phyloP scores from a whole-genome alignment of 2,113 vertebrate genomes.

The Scolopax mira region DNA sequence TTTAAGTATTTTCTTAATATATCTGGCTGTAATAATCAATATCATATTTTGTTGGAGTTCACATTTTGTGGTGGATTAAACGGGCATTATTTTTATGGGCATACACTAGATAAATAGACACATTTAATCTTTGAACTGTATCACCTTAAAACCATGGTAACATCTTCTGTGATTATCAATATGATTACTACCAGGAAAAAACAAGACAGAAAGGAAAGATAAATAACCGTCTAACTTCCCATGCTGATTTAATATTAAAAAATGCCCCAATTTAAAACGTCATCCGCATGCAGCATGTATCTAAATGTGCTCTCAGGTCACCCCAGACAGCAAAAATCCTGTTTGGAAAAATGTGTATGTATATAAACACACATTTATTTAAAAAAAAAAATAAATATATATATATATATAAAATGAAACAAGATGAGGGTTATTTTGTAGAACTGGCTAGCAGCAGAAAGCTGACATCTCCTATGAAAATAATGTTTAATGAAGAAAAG shows the following conservation, averaged over 20 bases:
- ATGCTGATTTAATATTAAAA: background rate
- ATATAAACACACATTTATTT: background rate
- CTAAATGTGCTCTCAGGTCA: background rate
- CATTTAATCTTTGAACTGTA: background rate
- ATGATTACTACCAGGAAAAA: background rate
- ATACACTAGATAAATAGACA: background rate
- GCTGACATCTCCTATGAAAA: background rate
- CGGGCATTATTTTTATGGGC: background rate
- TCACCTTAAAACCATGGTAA: background rate
- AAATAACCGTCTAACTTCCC: background rate
- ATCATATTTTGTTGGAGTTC: background rate
- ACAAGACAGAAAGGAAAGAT: background rate
- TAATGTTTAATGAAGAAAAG: background rate
- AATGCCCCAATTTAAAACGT: background rate
- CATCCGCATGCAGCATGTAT: background rate
- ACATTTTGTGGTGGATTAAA: background rate
- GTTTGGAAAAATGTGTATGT: background rate
- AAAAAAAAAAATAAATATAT: too few relatives aligned
- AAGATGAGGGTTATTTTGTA: background rate
- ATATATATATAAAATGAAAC: background rate
- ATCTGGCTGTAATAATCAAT: fast-evolving
- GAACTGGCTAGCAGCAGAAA: background rate
- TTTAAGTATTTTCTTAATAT: background rate
- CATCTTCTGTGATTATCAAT: background rate
- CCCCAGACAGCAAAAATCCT: background rate